These are phyloP conservation scores for Takifugu ocellatus DNA, from an alignment of 2,797 vertebrate genomes.

Conservation along the genomic window DNA sequence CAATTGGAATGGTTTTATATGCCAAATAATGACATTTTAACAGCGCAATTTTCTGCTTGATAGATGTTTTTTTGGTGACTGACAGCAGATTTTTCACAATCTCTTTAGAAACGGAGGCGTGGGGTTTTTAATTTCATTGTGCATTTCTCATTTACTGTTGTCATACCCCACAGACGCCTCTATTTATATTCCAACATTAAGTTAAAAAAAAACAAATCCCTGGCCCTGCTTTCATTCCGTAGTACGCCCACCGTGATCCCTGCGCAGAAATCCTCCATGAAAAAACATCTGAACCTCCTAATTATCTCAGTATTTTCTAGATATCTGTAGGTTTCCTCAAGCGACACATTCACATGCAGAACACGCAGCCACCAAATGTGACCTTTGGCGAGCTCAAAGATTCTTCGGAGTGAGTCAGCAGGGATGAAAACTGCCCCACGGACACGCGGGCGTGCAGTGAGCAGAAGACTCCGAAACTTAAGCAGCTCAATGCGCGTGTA, in stretches of 20 bases:
- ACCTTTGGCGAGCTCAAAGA: conserved; percentile 37
- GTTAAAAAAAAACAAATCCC: conserved; percentile 29
- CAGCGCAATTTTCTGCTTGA: conserved; percentile 12
- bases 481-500: conserved; percentile 3
- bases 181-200: conserved; percentile 30
- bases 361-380: conserved; percentile 10
- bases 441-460: not conserved
- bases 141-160: conserved; percentile 30
- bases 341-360: conserved; percentile 16
- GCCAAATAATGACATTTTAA: conserved; percentile 20
- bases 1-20: conserved; percentile 15
- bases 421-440: conserved; percentile 16
- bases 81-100: conserved; percentile 31
- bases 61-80: conserved; percentile 22
- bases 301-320: conserved; percentile 29
- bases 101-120: conserved; percentile 23
- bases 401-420: conserved; percentile 22
- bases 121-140: conserved; percentile 27
- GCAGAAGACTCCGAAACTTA: conserved; percentile 1
- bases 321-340: conserved; percentile 31
- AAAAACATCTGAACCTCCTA: conserved; percentile 19
- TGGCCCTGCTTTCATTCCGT: conserved; percentile 35
- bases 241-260: conserved; percentile 20
- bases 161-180: conserved; percentile 44
- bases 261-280: conserved; percentile 17